These are phyloP conservation scores for Neosalanx taihuensis DNA, from an alignment of 2,797 vertebrate species.

Conservation along the genomic window DNA sequence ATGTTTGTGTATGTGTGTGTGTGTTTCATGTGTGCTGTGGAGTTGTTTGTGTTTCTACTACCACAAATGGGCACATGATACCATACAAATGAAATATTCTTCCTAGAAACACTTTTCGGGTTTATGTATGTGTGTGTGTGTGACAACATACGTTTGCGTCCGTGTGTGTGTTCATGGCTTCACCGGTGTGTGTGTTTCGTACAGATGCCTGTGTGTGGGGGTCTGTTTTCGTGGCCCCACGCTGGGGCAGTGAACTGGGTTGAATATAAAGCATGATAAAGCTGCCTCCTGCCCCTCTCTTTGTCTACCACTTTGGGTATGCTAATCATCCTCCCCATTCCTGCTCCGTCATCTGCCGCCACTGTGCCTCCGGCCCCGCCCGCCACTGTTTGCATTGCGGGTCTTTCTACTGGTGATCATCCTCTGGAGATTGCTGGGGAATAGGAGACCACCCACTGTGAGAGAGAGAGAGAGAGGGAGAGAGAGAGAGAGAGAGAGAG, in stretches of 20 bases:
- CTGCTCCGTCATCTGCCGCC: constrained; percentile 15
- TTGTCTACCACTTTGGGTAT: constrained; percentile 37
- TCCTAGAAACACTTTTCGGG: not conserved
- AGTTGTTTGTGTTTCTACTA: not conserved
- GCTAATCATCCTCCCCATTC: constrained; percentile 31
- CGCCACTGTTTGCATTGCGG: constrained; percentile 30
- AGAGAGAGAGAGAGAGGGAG: constrained; percentile 22
- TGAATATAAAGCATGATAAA: constrained; percentile 18
- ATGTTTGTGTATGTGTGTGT: not conserved
- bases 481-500: not conserved
- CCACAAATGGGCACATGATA: not conserved
- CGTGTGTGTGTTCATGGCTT: not conserved
- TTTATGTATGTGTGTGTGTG: not conserved
- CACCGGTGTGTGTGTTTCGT: not conserved
- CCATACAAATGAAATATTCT: not conserved
- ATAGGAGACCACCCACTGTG: constrained; percentile 40
- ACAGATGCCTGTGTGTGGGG: constrained; percentile 1
- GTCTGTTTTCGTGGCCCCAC: constrained; percentile 9
- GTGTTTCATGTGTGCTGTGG: not conserved
- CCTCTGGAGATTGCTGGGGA: constrained; percentile 45
- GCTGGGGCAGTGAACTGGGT: constrained; percentile 10
- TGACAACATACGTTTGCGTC: not conserved
- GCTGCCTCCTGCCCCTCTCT: constrained; percentile 20
- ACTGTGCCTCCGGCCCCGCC: not conserved
- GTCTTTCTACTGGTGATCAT: constrained; percentile 44